Percentiles rank a stretch among this genome's conserved stretches.
Conservation (phyloP, 2,797 vertebrate genomes). For the Tokudaia muenninki region DNA sequence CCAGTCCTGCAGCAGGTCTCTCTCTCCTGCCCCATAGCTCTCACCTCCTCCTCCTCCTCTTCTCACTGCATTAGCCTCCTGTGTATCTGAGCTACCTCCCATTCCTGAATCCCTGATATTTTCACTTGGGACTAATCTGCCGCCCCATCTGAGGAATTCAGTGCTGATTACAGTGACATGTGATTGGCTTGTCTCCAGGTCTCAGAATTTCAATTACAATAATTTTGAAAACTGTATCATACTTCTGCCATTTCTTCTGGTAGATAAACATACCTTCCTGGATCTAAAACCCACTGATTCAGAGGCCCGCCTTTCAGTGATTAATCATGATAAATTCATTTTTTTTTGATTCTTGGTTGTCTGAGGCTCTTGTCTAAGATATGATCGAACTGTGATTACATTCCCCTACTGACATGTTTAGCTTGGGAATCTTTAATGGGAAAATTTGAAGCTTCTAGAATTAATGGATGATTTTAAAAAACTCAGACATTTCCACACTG, state of each 20-base stretch:
- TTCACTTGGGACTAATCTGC: not conserved
- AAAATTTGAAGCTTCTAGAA: slow-evolving; percentile 15
- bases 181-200: slow-evolving; percentile 2
- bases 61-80: slow-evolving; percentile 55
- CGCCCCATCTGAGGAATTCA: rapidly evolving
- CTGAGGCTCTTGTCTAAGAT: not conserved
- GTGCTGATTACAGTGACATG: not conserved
- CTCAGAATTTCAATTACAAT: slow-evolving; percentile 46
- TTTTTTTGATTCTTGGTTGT: not conserved
- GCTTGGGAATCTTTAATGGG: not conserved
- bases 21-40: slow-evolving; percentile 42
- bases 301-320: not conserved
- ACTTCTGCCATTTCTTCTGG: not conserved
- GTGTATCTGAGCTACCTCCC: not conserved
- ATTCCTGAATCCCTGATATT: not conserved
- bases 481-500: not conserved
- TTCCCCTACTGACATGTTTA: not conserved
- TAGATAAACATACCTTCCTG: not conserved
- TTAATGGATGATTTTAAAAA: not conserved
- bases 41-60: not conserved
- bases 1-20: not conserved
- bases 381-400: not conserved
- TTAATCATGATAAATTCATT: not conserved
- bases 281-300: not conserved
- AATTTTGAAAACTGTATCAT: not conserved